Evolutionary conservation across 2,113 vertebrate species (phyloP), one percentile per base, ranked within the genome.

Genomic region (Mobula hypostoma): DNA sequence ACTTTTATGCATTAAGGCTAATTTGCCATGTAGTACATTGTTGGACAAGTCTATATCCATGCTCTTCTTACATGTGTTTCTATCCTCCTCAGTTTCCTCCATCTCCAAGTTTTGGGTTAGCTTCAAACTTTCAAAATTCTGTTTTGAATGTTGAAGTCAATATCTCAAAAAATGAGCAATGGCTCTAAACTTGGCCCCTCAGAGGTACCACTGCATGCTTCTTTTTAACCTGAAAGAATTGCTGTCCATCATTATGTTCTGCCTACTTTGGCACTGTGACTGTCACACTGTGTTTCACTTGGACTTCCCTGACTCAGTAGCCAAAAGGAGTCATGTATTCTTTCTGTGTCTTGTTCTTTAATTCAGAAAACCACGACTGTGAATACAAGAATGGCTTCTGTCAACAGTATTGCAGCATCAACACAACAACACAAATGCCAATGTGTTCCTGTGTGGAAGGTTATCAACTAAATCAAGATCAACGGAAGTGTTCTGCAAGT

Each of bases 371-470:
- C 91, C 32, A 95, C 5, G 95, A 97, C n/a, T 97, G 97, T 95
- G 95, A 95, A 94, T 97, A 97, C 66, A 96, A 95, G 95, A 97
- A 97, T 0, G 97, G 97, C 0, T 96, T 96, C 24, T 97, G 98
- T 94, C 94, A 95, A 95, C 98, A 98, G 95, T 97, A 97, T 95
- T 98, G 97, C 94, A 94, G 94, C 94, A 96, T 96, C 29, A 79
- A 94, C 7, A 56, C 94, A 7, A 94, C 90, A 0, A 7, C 95
- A 72, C 93, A 87, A 0, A 92, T 17, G 0, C 96, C 96, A 87
- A 72, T 0, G 6, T 97, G 97, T 66, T 96, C 96, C 96, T 97
- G 97, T 9, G 94, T 95, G 0, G 61, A 94, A 68, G 97, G 94
- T 1, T 97, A 97, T 70, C 24, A 61, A 11, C 95, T 97, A 72